These are phyloP conservation scores for Cyanoliseus patagonus DNA, from an alignment of 2,113 vertebrate genomes.

Conservation along the genomic window DNA sequence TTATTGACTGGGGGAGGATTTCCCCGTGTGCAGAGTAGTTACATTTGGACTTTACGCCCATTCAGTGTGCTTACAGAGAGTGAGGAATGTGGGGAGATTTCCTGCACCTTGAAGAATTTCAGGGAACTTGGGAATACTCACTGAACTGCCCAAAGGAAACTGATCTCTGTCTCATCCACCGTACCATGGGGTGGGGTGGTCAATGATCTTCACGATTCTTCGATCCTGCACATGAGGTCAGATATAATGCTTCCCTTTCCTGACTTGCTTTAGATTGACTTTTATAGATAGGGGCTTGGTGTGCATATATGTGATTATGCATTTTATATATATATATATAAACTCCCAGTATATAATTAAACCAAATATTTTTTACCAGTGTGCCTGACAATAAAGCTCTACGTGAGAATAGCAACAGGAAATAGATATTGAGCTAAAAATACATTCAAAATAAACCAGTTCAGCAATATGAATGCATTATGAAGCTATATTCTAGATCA, in stretches of 20 bases:
- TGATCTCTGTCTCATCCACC: not conserved
- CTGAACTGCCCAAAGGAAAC: not conserved
- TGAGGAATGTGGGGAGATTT: not conserved
- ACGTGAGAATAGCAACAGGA: not conserved
- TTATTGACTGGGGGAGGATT: not conserved
- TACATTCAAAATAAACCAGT: not conserved
- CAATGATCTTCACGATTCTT: not conserved
- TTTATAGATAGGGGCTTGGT: not conserved
- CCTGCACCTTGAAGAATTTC: not conserved
- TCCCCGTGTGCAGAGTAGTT: not conserved
- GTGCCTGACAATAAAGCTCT: not conserved
- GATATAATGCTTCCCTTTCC: not conserved
- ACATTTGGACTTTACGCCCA: not conserved
- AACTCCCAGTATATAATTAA: not conserved
- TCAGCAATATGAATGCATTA: not conserved
- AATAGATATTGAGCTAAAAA: not conserved
- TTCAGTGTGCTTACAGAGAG: not conserved
- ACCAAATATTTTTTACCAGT: not conserved
- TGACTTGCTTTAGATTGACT: not conserved
- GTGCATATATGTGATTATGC: not conserved
- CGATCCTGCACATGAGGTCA: not conserved
- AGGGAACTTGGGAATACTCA: not conserved
- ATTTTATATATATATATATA: too few relatives aligned
- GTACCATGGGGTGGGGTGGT: rapidly evolving
- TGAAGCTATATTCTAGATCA: not conserved